These are phyloP conservation scores for Lagocephalus sceleratus DNA, from an alignment of 2,797 vertebrate genomes.

Conservation along the genomic window DNA sequence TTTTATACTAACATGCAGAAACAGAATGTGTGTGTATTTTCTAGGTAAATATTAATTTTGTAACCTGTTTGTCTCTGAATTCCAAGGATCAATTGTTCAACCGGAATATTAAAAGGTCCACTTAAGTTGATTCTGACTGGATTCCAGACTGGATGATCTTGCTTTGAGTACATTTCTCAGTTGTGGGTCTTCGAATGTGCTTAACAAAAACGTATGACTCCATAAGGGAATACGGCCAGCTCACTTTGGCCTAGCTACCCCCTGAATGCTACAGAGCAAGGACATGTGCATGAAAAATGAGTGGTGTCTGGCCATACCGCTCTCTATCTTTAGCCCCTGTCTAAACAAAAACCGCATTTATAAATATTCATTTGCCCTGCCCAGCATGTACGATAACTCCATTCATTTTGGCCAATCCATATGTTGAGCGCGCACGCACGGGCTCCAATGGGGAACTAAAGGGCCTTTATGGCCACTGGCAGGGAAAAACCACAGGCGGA, in stretches of 20 bases:
- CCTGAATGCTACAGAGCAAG: conserved; percentile 41
- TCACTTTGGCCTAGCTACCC: conserved; percentile 29
- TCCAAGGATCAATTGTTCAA: too few species aligned
- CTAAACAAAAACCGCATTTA: conserved; percentile 74
- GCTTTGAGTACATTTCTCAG: conserved; percentile 12
- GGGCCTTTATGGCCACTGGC: conserved; percentile 73
- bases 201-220: conserved; percentile 1
- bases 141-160: too few species aligned
- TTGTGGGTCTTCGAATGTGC: conserved; percentile 11
- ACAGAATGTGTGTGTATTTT: too few species aligned
- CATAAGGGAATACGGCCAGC: conserved; percentile 13
- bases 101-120: too few species aligned
- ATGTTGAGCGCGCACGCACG: conserved; percentile 69
- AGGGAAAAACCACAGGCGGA: conserved; percentile 71
- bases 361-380: conserved; percentile 72
- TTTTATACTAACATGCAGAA: too few species aligned
- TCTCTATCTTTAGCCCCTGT: conserved; percentile 76
- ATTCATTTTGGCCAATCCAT: conserved; percentile 76
- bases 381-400: conserved; percentile 68
- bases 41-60: too few species aligned
- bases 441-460: conserved; percentile 64
- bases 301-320: conserved; percentile 50
- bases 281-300: conserved; percentile 60
- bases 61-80: too few species aligned
- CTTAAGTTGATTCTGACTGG: too few species aligned